Evolutionary conservation across 2,888 invertebrate species (phyloP).

Genomic region (Phania funesta): DNA sequence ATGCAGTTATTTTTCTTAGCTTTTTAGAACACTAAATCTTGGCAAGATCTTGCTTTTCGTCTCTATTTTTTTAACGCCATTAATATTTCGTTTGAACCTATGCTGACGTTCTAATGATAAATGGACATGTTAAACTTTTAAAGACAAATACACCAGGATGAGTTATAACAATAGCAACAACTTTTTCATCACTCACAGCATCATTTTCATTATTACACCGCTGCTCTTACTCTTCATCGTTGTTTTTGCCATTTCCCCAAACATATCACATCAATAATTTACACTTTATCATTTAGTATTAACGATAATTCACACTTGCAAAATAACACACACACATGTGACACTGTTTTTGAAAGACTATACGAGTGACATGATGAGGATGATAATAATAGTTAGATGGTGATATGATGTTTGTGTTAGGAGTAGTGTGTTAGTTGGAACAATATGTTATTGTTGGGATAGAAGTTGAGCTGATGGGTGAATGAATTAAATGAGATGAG

Average conservation of each 20-base stretch:
- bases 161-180: conserved; percentile 38
- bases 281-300: conserved; percentile 54
- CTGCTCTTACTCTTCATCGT: neutral
- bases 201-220: neutral
- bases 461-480: conserved; percentile 30
- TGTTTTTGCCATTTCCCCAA: neutral
- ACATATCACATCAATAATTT: conserved; percentile 45
- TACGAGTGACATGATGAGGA: conserved; percentile 15
- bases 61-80: neutral
- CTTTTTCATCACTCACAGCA: neutral
- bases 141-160: conserved; percentile 54
- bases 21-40: too few relatives aligned
- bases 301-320: conserved; percentile 30
- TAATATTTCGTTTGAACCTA: conserved; percentile 2
- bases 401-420: neutral
- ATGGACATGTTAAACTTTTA: conserved; percentile 64
- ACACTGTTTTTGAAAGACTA: conserved; percentile 3
- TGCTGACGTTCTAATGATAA: conserved; percentile 52
- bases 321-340: neutral
- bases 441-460: conserved; percentile 33
- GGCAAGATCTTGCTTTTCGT: too few relatives aligned
- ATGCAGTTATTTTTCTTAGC: too few relatives aligned
- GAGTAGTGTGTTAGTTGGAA: neutral
- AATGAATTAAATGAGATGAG: conserved; percentile 17
- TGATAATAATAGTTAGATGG: neutral